Conservation (phyloP, 2,113 vertebrate species). For the Rhagologus leucostigma region DNA sequence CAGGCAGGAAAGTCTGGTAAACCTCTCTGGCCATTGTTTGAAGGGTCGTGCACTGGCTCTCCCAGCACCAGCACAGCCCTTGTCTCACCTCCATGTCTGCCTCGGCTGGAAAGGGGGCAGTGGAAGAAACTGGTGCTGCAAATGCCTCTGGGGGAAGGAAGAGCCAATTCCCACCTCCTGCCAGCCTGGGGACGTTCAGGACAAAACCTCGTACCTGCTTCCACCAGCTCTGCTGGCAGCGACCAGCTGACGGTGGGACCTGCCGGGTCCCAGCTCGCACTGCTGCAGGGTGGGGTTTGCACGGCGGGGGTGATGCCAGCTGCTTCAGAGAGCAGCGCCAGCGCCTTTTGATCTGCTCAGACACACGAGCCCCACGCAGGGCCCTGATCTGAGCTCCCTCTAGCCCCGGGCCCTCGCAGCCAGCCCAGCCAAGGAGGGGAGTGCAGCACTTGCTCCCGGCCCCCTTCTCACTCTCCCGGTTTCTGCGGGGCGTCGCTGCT, state of each 20-base stretch:
- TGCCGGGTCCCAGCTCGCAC: rapidly evolving
- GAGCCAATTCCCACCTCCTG: not conserved
- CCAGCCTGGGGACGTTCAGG: not conserved
- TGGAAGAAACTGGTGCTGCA: rapidly evolving
- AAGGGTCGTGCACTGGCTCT: not conserved
- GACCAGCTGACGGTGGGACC: rapidly evolving
- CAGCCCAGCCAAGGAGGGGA: not conserved
- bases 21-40: not conserved
- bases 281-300: rapidly evolving
- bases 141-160: not conserved
- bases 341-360: not conserved
- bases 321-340: rapidly evolving
- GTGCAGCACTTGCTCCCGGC: rapidly evolving
- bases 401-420: rapidly evolving
- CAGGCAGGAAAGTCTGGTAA: constrained; percentile 9
- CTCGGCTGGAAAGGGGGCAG: rapidly evolving
- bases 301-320: rapidly evolving
- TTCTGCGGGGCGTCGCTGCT: not conserved
- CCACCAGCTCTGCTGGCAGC: not conserved
- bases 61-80: not conserved
- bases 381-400: not conserved
- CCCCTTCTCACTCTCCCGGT: not conserved
- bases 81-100: rapidly evolving
- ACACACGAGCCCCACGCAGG: rapidly evolving
- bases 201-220: not conserved